phyloP scores from a whole-genome alignment of 1,140 invertebrate genomes.

The Rhizoglyphus robini region DNA sequence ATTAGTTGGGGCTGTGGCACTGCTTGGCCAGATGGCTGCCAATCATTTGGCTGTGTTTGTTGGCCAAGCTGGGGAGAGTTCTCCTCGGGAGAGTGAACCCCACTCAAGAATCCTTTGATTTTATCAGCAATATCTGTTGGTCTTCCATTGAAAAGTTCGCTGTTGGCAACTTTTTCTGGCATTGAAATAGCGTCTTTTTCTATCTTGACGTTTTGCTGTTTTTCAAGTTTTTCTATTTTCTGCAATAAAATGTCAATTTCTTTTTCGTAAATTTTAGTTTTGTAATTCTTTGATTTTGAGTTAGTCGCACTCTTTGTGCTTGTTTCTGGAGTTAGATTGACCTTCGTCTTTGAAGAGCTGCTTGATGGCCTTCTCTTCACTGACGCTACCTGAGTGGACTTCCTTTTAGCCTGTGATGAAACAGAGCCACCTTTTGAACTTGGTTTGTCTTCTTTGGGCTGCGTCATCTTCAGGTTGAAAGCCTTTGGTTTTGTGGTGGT shows the following conservation, averaged over 20 bases:
- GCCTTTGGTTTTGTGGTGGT: slow-evolving; percentile 6
- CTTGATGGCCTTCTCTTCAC: too few species aligned
- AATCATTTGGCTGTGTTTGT: neutral
- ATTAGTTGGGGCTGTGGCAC: neutral
- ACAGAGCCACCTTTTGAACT: too few species aligned
- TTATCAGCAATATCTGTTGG: neutral
- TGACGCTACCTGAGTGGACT: too few species aligned
- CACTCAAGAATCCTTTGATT: neutral
- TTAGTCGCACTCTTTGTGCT: neutral
- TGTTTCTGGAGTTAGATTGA: too few species aligned
- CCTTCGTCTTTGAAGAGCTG: too few species aligned
- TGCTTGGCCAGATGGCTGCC: neutral
- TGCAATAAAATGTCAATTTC: slow-evolving; percentile 11
- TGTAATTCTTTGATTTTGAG: neutral
- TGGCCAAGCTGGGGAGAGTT: neutral
- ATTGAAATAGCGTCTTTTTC: neutral
- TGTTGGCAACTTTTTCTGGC: neutral
- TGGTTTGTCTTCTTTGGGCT: too few species aligned
- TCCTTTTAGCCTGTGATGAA: too few species aligned
- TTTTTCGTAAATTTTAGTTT: slow-evolving; percentile 15
- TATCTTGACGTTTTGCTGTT: slow-evolving; percentile 5
- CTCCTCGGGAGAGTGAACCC: neutral
- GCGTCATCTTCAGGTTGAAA: slow-evolving; percentile 2
- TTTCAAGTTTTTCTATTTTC: slow-evolving; percentile 15
- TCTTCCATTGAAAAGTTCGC: neutral